Percentiles rank a stretch among this genome's conserved stretches.
Evolutionary conservation across 2,797 vertebrate species (phyloP).

Genomic region (Pagetopsis macropterus): DNA sequence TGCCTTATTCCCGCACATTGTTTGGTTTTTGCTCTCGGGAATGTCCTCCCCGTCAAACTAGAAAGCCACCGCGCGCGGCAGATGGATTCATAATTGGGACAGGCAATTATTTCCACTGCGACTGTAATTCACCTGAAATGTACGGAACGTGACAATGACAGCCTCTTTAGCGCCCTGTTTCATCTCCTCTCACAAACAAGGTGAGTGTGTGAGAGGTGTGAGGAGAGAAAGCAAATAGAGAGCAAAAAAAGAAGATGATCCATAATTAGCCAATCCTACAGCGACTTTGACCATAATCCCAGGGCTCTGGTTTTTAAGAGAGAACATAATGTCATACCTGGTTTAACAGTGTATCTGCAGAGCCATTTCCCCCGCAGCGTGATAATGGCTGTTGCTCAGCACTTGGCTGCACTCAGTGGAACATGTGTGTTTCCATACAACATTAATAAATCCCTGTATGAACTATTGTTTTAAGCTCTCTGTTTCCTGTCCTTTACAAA

Average conservation of each 20-base stretch:
- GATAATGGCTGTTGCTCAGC: constrained; percentile 17
- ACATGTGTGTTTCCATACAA: constrained; percentile 18
- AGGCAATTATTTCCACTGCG: constrained; percentile 70
- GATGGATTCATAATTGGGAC: constrained; percentile 76
- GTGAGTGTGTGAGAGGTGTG: not conserved
- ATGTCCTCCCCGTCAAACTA: constrained; percentile 56
- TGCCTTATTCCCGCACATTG: constrained; percentile 54
- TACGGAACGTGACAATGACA: constrained; percentile 29
- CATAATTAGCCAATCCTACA: constrained; percentile 52
- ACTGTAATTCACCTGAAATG: constrained; percentile 62
- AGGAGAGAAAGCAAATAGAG: constrained; percentile 26
- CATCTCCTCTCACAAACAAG: constrained; percentile 51
- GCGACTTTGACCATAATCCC: constrained; percentile 34
- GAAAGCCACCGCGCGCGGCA: constrained; percentile 49
- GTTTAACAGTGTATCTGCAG: constrained; percentile 49
- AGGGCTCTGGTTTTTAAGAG: constrained; percentile 35
- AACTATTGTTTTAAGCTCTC: constrained; percentile 3
- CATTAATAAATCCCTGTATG: not conserved
- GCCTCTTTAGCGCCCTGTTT: constrained; percentile 39
- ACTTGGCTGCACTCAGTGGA: constrained; percentile 29
- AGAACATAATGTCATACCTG: constrained; percentile 49
- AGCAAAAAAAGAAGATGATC: constrained; percentile 20
- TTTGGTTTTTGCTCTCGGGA: constrained; percentile 58
- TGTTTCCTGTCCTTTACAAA: constrained; percentile 6
- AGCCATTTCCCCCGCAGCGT: constrained; percentile 8